Conservation (phyloP, 2,797 vertebrate species). For the Macrochelys suwanniensis region DNA sequence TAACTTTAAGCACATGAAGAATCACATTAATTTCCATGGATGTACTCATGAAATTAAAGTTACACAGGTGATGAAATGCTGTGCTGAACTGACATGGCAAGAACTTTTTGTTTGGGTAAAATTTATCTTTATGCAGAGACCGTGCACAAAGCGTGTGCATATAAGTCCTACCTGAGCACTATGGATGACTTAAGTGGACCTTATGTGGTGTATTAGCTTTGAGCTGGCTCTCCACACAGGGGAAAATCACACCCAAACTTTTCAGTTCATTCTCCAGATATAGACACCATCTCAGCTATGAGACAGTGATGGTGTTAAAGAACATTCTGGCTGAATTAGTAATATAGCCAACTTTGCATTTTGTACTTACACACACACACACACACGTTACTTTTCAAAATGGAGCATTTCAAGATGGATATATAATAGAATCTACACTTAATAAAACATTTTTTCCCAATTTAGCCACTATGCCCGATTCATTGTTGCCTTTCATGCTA, state of each 20-base stretch:
- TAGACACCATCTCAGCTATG: rapidly evolving
- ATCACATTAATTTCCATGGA: slow-evolving; percentile 42
- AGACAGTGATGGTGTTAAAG: not conserved
- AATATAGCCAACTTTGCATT: not conserved
- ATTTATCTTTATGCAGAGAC: not conserved
- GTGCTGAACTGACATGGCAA: not conserved
- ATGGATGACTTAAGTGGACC: not conserved
- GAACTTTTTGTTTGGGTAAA: not conserved
- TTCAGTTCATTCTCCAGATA: not conserved
- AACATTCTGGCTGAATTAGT: not conserved
- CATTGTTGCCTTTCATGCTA: rapidly evolving
- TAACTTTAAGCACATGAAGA: not conserved
- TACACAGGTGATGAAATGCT: slow-evolving; percentile 41
- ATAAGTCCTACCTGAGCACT: not conserved
- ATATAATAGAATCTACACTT: not conserved
- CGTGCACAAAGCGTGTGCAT: not conserved
- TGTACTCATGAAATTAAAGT: slow-evolving; percentile 28
- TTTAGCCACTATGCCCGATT: not conserved
- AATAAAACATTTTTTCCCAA: not conserved
- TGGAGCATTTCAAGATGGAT: rapidly evolving
- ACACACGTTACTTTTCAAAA: not conserved
- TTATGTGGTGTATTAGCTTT: not conserved
- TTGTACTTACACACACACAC: no score
- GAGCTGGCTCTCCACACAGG: not conserved
- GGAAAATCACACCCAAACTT: not conserved